phyloP scores from a whole-genome alignment of 64 coral and sea anemone genomes.

The Porites australiensis region DNA sequence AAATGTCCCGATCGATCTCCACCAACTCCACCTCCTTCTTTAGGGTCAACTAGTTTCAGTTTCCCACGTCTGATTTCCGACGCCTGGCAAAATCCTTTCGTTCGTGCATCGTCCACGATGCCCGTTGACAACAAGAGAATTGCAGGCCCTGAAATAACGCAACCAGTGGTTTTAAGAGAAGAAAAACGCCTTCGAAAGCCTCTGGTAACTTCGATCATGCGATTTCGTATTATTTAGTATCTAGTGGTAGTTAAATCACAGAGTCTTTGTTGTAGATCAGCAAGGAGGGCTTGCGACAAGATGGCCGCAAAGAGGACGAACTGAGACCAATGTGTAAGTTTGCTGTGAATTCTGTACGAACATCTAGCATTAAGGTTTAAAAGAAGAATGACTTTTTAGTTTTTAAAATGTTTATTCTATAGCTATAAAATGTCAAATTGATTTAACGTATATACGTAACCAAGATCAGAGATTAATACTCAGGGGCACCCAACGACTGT shows the following conservation, averaged over 20 bases:
- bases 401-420: no score
- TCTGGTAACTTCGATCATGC: neutral
- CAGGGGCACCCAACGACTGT: no score
- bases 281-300: slow-evolving; percentile 61
- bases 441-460: no score
- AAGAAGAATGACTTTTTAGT: no score
- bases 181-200: slow-evolving; percentile 17
- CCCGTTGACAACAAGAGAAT: slow-evolving; percentile 84
- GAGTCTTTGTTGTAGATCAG: neutral
- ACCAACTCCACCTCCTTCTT: neutral
- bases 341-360: no score
- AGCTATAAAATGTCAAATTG: no score
- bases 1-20: neutral
- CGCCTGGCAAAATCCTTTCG: slow-evolving; percentile 41
- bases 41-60: neutral
- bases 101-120: slow-evolving; percentile 15
- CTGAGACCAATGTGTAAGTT: slow-evolving; percentile 89
- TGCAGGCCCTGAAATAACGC: slow-evolving; percentile 70
- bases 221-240: neutral
- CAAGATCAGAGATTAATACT: no score
- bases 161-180: slow-evolving; percentile 52
- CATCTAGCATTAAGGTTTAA: neutral
- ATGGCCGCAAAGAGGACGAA: slow-evolving; percentile 79
- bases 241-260: neutral
- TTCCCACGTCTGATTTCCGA: neutral